phyloP scores from a whole-genome alignment of 2,797 vertebrate genomes.

The Sandelia bainsii region DNA sequence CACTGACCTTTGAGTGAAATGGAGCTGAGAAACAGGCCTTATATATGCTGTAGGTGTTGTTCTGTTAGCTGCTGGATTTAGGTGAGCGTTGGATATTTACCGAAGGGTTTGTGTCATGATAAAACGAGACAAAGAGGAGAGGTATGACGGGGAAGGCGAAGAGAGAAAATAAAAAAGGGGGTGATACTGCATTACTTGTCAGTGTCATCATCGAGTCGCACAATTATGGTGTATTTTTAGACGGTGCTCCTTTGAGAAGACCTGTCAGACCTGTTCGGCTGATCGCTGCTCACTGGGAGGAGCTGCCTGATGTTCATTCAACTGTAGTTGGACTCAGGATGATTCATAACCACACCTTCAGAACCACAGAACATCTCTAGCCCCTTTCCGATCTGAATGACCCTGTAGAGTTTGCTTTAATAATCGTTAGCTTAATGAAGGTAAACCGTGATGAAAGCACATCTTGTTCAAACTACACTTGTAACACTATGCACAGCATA shows the following conservation, averaged over 20 bases:
- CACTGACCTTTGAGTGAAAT: constrained; percentile 10
- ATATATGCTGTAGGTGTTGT: background rate
- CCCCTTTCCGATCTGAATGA: too few species aligned
- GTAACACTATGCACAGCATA: too few species aligned
- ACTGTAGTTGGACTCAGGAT: too few species aligned
- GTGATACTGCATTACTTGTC: constrained; percentile 45
- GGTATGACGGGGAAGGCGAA: background rate
- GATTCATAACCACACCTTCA: too few species aligned
- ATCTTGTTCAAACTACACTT: too few species aligned
- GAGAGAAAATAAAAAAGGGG: constrained; percentile 19
- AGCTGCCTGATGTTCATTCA: too few species aligned
- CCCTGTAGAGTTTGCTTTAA: too few species aligned
- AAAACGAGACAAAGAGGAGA: constrained; percentile 17
- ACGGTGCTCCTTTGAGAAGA: constrained; percentile 45
- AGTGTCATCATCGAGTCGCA: constrained; percentile 53
- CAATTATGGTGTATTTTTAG: constrained; percentile 64
- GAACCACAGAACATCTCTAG: too few species aligned
- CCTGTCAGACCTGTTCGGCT: constrained; percentile 68
- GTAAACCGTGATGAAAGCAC: too few species aligned
- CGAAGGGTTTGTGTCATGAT: constrained; percentile 33
- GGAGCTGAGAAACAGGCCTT: background rate
- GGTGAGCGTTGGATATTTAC: background rate
- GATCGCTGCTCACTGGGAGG: constrained; percentile 46
- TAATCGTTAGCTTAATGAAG: too few species aligned
- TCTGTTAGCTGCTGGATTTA: constrained; percentile 26